Conservation (phyloP, 2,797 vertebrate species). For the Sebastes glaucus region DNA sequence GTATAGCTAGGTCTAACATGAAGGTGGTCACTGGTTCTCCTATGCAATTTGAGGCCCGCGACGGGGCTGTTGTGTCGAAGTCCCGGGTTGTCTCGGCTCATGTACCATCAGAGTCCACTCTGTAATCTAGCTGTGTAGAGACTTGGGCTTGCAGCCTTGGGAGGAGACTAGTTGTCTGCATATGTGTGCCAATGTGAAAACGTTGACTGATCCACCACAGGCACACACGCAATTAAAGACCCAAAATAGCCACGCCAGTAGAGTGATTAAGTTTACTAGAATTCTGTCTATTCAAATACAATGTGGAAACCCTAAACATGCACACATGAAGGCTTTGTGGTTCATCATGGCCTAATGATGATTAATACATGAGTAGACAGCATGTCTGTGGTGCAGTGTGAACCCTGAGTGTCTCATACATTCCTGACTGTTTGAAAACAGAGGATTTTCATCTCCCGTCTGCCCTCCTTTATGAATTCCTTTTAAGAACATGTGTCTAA, state of each 20-base stretch:
- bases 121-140: conserved; percentile 71
- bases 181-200: conserved; percentile 63
- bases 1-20: conserved; percentile 41
- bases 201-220: conserved; percentile 60
- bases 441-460: conserved; percentile 46
- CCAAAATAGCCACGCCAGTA: conserved; percentile 62
- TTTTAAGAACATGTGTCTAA: conserved; percentile 7
- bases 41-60: conserved; percentile 62
- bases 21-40: conserved; percentile 53
- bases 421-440: conserved; percentile 53
- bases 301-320: conserved; percentile 57
- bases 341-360: conserved; percentile 61
- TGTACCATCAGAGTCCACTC: conserved; percentile 61
- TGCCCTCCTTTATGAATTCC: conserved; percentile 27
- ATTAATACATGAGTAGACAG: conserved; percentile 65
- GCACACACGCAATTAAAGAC: conserved; percentile 63
- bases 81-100: conserved; percentile 61
- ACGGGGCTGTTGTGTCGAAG: conserved; percentile 34
- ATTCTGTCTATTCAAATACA: conserved; percentile 50
- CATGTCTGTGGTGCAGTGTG: conserved; percentile 61
- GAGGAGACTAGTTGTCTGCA: conserved; percentile 74
- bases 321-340: conserved; percentile 52
- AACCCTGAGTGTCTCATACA: conserved; percentile 56
- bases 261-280: conserved; percentile 56
- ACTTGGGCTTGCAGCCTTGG: conserved; percentile 64